A percentile compares a stretch with the other conserved stretches of the same genome.
Conservation (phyloP, 2,888 invertebrate species). For the Aphodius sticticus region DNA sequence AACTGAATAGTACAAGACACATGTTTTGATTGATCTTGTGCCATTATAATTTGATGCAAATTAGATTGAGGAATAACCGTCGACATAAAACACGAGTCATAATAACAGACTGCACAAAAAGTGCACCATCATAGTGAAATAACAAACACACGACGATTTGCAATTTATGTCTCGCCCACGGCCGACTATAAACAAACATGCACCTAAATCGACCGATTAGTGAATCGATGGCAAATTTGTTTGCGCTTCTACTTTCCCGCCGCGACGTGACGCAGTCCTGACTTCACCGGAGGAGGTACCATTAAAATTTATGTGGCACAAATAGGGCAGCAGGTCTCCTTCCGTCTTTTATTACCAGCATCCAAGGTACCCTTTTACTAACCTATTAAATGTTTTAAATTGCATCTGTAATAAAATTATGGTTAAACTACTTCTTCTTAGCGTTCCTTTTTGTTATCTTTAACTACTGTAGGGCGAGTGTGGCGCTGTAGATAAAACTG, state of each 20-base stretch:
- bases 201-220: neutral
- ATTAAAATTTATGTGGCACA: neutral
- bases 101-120: neutral
- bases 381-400: neutral
- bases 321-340: neutral
- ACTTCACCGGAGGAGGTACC: neutral
- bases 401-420: neutral
- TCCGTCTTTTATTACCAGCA: neutral
- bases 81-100: neutral
- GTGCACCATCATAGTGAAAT: neutral
- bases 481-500: too few species aligned
- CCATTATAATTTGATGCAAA: neutral
- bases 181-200: neutral
- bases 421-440: neutral
- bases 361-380: neutral
- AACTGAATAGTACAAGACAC: neutral
- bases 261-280: neutral
- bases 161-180: neutral
- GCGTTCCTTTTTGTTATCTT: neutral
- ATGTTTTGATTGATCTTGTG: neutral
- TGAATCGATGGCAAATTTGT: neutral
- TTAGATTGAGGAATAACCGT: neutral
- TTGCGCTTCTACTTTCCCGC: neutral
- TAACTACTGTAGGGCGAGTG: neutral
- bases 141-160: neutral